Base-by-base conservation (phyloP, 2,113 vertebrate genomes). In the Nothoprocta pentlandii region DNA sequence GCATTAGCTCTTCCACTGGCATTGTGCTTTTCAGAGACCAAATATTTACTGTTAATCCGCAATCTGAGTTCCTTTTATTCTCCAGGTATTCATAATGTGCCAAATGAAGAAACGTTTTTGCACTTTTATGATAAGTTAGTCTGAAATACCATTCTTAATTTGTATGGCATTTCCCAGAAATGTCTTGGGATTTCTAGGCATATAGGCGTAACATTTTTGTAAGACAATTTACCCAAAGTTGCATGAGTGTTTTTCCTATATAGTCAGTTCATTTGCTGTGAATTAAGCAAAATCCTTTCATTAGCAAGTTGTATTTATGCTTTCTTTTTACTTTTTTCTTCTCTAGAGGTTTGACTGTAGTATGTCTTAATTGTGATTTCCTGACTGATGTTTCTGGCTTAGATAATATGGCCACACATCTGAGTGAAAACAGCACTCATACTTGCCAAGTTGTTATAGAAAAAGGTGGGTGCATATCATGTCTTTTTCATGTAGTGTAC, bases 361-460 rank as follows among this genome's bases (percentile, higher is more conserved):
- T 99, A 87, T 99, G 99, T 97, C 98, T 99, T 89, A 98, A 98
- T 97, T 99, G 99, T 97, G 98, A 99, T 93, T 99, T 99, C 95
- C 96, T 99, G 63, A 94, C 98, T 71, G 98, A 98, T 59, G 98
- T 97, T 83, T 98, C 98, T 93, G 98, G 97, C 28, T 97, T 98
- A 70, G 98, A 99, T 97, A 97, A 97, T 47, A 99, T 99, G 99
- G 98, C 98, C 83, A 97, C 98, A 67, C 99, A 99, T 97, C 97
- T 99, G 94, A 98, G 97, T 87, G 98, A 98, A 89, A 97, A 96
- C 80, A 97, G 98, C 41, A 96, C 97, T 97, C 99, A 99, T 47
- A 93, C 95, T 54, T 99, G 99, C 95, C 99, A 98, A 98, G 97
- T 99, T 93, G 97, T 99, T 91, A 80, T 98, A 91, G 98, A 99